Evolutionary conservation across 2,888 invertebrate genomes (phyloP).

Genomic region (Amphipyra tragopoginis): DNA sequence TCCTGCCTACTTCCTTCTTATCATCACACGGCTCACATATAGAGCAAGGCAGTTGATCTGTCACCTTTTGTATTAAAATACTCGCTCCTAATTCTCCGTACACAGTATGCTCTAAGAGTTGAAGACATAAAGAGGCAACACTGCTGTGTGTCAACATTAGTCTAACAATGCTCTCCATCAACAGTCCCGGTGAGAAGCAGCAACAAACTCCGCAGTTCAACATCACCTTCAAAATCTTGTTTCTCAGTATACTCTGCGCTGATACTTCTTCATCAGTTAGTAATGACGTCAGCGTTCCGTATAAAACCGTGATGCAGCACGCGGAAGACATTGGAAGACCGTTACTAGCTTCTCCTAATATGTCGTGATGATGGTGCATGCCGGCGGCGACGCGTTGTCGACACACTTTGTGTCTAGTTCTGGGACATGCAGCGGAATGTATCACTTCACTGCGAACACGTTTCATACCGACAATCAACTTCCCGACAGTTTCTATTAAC

Average conservation of each 20-base stretch:
- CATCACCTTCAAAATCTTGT: constrained; percentile 88
- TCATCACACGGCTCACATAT: constrained; percentile 80
- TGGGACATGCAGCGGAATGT: constrained; percentile 88
- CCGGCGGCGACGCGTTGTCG: constrained; percentile 79
- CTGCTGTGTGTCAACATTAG: constrained; percentile 82
- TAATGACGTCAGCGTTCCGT: constrained; percentile 86
- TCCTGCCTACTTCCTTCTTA: constrained; percentile 67
- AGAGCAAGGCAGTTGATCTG: constrained; percentile 83
- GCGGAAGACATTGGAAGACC: constrained; percentile 80
- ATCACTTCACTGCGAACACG: constrained; percentile 89
- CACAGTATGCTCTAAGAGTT: constrained; percentile 89
- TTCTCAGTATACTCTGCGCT: constrained; percentile 77
- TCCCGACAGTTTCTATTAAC: constrained; percentile 89
- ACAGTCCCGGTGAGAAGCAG: constrained; percentile 89
- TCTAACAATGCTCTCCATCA: constrained; percentile 86
- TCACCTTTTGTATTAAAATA: constrained; percentile 71
- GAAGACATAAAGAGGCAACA: constrained; percentile 82
- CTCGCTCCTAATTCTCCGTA: constrained; percentile 90
- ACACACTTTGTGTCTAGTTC: constrained; percentile 88
- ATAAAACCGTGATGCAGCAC: constrained; percentile 90
- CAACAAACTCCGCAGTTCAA: constrained; percentile 91
- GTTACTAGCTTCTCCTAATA: constrained; percentile 86
- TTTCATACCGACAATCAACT: constrained; percentile 89
- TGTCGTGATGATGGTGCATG: constrained; percentile 90
- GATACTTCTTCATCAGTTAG: constrained; percentile 82